Percentiles rank a stretch among this genome's conserved stretches.
Conservation (phyloP, 2,888 invertebrate genomes). For the Quadroppia sp. region DNA sequence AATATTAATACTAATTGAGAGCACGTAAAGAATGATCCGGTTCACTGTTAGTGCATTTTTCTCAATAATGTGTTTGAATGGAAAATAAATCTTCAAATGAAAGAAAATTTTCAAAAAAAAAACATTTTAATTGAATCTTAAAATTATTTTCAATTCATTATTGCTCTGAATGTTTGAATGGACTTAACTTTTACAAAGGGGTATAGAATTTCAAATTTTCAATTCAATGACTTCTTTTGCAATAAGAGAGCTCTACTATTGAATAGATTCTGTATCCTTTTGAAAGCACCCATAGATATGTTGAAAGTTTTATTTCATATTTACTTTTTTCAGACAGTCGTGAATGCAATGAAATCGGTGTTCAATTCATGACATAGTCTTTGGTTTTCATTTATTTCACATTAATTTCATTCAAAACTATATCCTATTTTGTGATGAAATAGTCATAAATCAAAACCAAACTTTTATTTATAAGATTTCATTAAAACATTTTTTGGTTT, state of each 20-base stretch:
- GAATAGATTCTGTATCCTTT: not conserved
- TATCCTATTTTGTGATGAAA: not conserved
- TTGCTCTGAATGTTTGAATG: too few species aligned
- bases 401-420: not conserved
- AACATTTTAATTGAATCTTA: too few species aligned
- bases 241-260: not conserved
- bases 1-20: too few species aligned
- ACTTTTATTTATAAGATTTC: too few species aligned
- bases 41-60: too few species aligned
- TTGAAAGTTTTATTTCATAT: not conserved
- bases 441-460: too few species aligned
- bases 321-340: not conserved
- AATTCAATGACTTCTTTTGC: not conserved
- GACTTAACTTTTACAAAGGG: not conserved
- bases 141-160: too few species aligned
- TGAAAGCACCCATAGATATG: slow-evolving; percentile 13
- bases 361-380: not conserved
- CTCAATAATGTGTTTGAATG: too few species aligned
- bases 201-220: slow-evolving; percentile 11
- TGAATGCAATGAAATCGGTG: not conserved
- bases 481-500: too few species aligned
- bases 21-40: too few species aligned
- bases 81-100: too few species aligned
- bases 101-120: too few species aligned
- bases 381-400: slow-evolving; percentile 7